These are phyloP conservation scores for Baryphthengus martii DNA, from an alignment of 2,113 vertebrate species.

Conservation along the genomic window DNA sequence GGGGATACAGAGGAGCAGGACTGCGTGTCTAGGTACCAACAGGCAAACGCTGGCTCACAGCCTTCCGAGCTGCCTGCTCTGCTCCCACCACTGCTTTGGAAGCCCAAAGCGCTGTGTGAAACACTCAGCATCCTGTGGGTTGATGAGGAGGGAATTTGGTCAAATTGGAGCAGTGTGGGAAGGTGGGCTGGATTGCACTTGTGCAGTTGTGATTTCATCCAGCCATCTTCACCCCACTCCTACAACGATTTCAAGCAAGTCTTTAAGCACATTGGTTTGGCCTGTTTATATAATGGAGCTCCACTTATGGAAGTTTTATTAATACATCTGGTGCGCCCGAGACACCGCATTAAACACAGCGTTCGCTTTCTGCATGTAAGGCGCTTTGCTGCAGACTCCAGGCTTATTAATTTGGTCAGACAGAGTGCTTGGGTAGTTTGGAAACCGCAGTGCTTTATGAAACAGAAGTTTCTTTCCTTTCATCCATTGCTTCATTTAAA, in stretches of 20 bases:
- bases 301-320: neutral
- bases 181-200: neutral
- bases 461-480: neutral
- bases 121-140: neutral
- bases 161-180: neutral
- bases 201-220: neutral
- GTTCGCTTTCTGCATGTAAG: neutral
- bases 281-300: neutral
- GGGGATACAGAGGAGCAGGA: neutral
- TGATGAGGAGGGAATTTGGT: neutral
- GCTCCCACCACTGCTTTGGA: rapidly evolving
- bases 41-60: neutral
- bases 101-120: no score
- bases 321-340: neutral
- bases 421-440: neutral
- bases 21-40: rapidly evolving
- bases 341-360: neutral
- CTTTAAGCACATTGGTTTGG: neutral
- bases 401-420: neutral
- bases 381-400: neutral
- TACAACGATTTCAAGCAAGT: no score
- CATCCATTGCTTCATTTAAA: neutral
- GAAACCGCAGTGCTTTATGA: neutral
- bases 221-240: no score
- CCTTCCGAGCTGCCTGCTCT: neutral